A percentile compares a stretch with the other conserved stretches of the same genome.
Evolutionary conservation across 2,113 vertebrate species (phyloP).

Genomic region (Plecturocebus donacophilus): DNA sequence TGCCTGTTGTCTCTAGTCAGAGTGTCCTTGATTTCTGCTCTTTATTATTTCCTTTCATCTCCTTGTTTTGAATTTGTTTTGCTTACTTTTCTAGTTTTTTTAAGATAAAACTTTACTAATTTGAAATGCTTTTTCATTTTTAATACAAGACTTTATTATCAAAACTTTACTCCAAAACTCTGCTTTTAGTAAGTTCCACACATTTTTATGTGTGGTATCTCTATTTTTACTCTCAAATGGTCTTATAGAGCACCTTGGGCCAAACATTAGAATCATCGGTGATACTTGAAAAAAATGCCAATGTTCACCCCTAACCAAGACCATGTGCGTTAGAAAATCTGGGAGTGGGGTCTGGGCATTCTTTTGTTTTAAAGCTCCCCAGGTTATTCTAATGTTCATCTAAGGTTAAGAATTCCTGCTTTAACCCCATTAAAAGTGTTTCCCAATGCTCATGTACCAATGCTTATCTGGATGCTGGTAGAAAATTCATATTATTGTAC

Average conservation of each 20-base stretch:
- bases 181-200: background rate
- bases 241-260: background rate
- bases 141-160: background rate
- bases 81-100: slow-evolving; percentile 27
- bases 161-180: background rate
- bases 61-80: background rate
- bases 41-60: background rate
- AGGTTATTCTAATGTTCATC: background rate
- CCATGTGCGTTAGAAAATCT: background rate
- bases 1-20: background rate
- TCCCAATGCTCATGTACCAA: background rate
- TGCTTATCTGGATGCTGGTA: background rate
- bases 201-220: background rate
- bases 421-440: background rate
- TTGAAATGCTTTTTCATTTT: background rate
- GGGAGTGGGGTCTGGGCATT: background rate
- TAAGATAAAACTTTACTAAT: background rate
- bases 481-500: background rate
- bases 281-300: background rate
- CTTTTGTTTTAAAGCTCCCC: background rate
- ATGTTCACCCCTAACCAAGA: background rate
- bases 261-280: background rate
- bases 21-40: background rate
- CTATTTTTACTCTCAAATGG: background rate
- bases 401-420: background rate